Conservation (phyloP, 2,797 vertebrate species). For the Tokudaia muenninki region DNA sequence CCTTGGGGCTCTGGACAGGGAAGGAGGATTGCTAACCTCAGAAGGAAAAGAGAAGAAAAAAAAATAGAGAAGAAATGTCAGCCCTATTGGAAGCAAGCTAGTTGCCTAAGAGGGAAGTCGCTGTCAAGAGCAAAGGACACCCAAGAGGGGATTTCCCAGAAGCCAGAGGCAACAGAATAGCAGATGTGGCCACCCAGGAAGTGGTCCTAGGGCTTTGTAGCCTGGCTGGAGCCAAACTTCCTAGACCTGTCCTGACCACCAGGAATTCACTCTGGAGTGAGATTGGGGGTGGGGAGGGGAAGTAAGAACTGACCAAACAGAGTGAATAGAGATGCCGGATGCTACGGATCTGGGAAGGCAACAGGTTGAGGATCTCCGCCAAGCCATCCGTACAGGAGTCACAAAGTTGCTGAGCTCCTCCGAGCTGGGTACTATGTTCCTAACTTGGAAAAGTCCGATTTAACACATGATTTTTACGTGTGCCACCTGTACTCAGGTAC, state of each 20-base stretch:
- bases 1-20: background rate
- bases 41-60: background rate
- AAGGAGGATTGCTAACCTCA: background rate
- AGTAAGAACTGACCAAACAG: background rate
- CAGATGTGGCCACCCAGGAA: background rate
- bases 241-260: background rate
- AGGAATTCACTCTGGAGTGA: background rate
- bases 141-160: background rate
- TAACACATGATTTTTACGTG: background rate
- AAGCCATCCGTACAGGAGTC: background rate
- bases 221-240: background rate
- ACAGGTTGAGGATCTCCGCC: background rate
- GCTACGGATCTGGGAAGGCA: background rate
- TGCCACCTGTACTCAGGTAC: background rate
- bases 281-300: background rate
- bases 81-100: background rate
- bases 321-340: no score
- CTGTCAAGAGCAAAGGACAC: no score
- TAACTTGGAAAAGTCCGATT: background rate
- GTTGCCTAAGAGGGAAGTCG: background rate
- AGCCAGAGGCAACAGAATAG: background rate
- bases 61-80: background rate
- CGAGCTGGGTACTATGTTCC: background rate
- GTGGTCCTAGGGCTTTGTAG: background rate
- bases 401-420: no score